phyloP scores from a whole-genome alignment of 2,797 vertebrate genomes.

The Gambelia wislizenii region DNA sequence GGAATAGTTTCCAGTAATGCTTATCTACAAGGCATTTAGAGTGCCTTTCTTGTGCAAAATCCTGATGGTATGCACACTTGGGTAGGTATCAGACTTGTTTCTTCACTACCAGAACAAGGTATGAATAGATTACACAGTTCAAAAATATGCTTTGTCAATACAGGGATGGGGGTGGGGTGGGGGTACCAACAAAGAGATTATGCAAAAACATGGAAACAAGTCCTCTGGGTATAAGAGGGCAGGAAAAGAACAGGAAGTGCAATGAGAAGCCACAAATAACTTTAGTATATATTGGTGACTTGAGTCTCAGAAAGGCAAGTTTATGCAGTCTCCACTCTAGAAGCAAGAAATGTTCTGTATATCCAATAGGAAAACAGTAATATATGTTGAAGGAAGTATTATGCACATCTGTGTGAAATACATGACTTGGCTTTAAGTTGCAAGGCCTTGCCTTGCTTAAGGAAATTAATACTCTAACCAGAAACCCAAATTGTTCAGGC shows the following conservation, averaged over 20 bases:
- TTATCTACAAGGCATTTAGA: constrained; percentile 43
- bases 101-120: neutral
- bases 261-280: neutral
- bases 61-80: constrained; percentile 52
- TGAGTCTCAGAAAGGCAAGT: neutral
- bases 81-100: constrained; percentile 22
- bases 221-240: neutral
- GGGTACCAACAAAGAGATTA: neutral
- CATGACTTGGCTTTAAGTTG: neutral
- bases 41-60: constrained; percentile 54
- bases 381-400: neutral
- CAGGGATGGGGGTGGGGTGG: neutral
- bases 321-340: neutral
- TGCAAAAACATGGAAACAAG: neutral
- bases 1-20: constrained; percentile 36
- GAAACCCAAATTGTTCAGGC: too few species aligned
- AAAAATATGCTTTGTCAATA: neutral
- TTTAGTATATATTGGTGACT: neutral
- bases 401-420: too few species aligned
- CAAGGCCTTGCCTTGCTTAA: neutral
- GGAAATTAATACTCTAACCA: too few species aligned
- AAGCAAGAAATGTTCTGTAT: neutral
- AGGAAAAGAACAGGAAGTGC: neutral
- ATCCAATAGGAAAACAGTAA: neutral
- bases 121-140: neutral